Base-by-base conservation (phyloP, 2,888 invertebrate genomes). In the Erebia aethiops region DNA sequence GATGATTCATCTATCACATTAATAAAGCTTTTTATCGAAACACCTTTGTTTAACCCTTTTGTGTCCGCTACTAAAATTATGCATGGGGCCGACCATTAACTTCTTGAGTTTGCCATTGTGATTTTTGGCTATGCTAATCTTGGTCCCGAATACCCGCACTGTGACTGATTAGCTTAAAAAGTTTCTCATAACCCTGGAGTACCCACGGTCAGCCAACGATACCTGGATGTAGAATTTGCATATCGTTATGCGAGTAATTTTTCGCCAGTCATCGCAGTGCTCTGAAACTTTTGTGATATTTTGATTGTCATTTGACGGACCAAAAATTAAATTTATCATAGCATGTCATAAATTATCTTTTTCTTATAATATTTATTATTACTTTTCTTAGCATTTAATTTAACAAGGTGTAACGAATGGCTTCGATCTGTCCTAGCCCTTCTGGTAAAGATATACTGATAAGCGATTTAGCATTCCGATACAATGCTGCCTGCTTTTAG, bases 11-110 rank as follows among this genome's bases (percentile, higher is more conserved):
- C 84, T 85, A 85, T 80, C 79, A 80, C 84, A 91, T 92, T 92
- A 92, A 91, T 92, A 90, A 83, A 83, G 80, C 84, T 90, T 90
- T 89, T 88, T 88, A 84, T 83, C 76, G 80, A 73, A 79, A 77
- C 81, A 82, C 83, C 84, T 86, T 92, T 92, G 91, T 92, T 87
- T 92, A 89, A 87, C 86, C 89, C 91, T 85, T 85, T 91, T 88
- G 88, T 88, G 81, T 74, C 74, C 72, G 72, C 74, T 77, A 76
- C 79, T 79, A 79, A 85, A 88, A 89, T 90, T 91, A 89, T 90
- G 82, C 88, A 87, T 82, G 86, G 26, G 85, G 79, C 80, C 80
- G 84, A 84, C 85, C 88, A 91, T 91, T 91, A 91, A 89, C 85
- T 89, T 84, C 87, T 88, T 86, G 82, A 84, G 84, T 78, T 78